Percentiles rank a stretch among this genome's conserved stretches.
These are phyloP conservation scores for Drosophila sechellia DNA, from an alignment of 1,140 invertebrate species.

Conservation along the genomic window DNA sequence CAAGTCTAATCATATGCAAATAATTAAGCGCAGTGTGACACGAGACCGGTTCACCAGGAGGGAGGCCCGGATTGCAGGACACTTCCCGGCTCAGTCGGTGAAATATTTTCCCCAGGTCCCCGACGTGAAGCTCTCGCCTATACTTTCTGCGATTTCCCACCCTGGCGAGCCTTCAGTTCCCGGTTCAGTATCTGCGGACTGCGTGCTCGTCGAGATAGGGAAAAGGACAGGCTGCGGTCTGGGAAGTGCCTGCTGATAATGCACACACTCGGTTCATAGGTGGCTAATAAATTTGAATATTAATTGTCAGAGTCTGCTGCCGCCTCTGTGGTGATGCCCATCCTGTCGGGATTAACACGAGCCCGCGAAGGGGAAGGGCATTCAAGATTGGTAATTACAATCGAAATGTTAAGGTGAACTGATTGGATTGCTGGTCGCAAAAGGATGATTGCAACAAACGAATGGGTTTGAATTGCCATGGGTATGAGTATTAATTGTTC, in stretches of 20 bases:
- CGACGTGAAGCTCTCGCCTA: conserved; percentile 65
- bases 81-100: conserved; percentile 44
- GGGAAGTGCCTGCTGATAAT: conserved; percentile 77
- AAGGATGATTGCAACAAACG: conserved; percentile 8
- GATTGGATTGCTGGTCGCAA: conserved; percentile 37
- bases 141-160: conserved; percentile 55
- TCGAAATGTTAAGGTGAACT: conserved; percentile 32
- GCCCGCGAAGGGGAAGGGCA: conserved; percentile 20
- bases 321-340: conserved; percentile 11
- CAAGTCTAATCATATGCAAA: conserved; percentile 84
- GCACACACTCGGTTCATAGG: conserved; percentile 83
- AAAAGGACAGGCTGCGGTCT: conserved; percentile 26
- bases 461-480: neutral
- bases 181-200: conserved; percentile 18
- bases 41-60: conserved; percentile 19
- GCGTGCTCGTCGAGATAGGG: conserved; percentile 54
- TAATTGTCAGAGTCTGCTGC: conserved; percentile 81
- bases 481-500: neutral
- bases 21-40: conserved; percentile 80
- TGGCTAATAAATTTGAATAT: conserved; percentile 85
- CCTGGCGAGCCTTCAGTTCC: neutral
- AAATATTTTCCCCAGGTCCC: conserved; percentile 77
- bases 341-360: conserved; percentile 71
- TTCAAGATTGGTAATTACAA: conserved; percentile 43
- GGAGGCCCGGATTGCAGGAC: conserved; percentile 5